Base-by-base conservation (phyloP, 2,888 invertebrate species). In the Tupiocoris notatus region DNA sequence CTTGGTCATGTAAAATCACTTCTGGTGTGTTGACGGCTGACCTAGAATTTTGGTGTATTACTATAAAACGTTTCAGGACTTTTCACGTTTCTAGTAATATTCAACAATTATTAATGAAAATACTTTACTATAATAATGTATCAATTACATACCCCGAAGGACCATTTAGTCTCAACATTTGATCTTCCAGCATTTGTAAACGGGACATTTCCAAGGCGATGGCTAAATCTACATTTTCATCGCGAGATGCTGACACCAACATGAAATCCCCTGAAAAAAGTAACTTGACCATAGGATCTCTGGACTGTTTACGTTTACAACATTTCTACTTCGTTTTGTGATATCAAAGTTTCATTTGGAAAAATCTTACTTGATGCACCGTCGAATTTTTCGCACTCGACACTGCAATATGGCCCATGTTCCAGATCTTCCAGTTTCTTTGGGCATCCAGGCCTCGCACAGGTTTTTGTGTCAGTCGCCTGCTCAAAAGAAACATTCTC, bases 121-220 rank as follows among this genome's bases (percentile, higher is more conserved):
- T n/a, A n/a, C n/a, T n/a, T n/a, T n/a, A n/a, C n/a, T n/a, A n/a
- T n/a, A n/a, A n/a, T n/a, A 39, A 39, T 39, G 12, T 39, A 12
- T 39, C 39, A 39, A 39, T 12, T 39, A 39, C 20, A 61, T 20
- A 71, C 61, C 71, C 71, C 1, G 39, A 62, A 12, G 20, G 71
- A 24, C 58, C 66, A 24, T 75, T 75, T 12, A 75, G 24, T 57
- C 75, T n/a, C 1, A 75, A 86, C 82, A 86, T 84, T 79, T 86
- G 83, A 81, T 90, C 90, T 82, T 88, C 87, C 64, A 89, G 86
- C 86, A 88, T 88, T 84, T 90, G 89, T 61, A 90, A 84, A 17
- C 89, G 84, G 0, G 90, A 90, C 89, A 90, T 89, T 83, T 90
- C 90, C 77, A 90, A 82, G 0, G 90, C 89, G 78, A 89, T 87